phyloP scores from a whole-genome alignment of 2,888 invertebrate genomes.

The Drosophila meridionalis region DNA sequence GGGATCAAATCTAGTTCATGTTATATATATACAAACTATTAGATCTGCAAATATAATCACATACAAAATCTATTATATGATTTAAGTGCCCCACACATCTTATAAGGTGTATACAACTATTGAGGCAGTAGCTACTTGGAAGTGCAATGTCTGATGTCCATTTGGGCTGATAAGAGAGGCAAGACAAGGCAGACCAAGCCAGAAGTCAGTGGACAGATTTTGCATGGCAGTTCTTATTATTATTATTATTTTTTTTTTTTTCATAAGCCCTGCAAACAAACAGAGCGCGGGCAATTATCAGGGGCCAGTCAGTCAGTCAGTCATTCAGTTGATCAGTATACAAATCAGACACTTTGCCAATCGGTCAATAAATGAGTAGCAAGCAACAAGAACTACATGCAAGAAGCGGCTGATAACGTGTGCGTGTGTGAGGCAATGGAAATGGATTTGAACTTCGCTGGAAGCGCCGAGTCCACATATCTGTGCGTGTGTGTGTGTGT shows the following conservation, averaged over 20 bases:
- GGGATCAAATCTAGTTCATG: neutral
- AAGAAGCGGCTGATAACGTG: conserved; percentile 64
- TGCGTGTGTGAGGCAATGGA: conserved; percentile 53
- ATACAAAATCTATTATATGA: neutral
- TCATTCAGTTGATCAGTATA: conserved; percentile 41
- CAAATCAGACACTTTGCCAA: conserved; percentile 32
- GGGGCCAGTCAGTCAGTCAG: conserved; percentile 41
- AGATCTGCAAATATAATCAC: neutral
- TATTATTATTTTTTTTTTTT: neutral
- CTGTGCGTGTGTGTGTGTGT: neutral
- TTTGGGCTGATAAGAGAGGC: conserved; percentile 35
- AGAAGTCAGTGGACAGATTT: conserved; percentile 40
- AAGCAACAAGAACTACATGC: conserved; percentile 72
- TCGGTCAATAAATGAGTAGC: conserved; percentile 35
- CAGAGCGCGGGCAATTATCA: conserved; percentile 39
- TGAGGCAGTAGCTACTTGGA: conserved; percentile 31
- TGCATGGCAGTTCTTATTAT: conserved; percentile 32
- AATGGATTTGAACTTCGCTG: conserved; percentile 80
- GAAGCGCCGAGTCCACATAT: conserved; percentile 24
- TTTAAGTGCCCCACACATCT: neutral
- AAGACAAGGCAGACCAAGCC: conserved; percentile 10
- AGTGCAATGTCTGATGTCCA: conserved; percentile 53
- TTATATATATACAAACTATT: neutral
- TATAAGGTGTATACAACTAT: conserved; percentile 47
- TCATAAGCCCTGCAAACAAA: conserved; percentile 32